These are phyloP conservation scores for Bimastos eiseni DNA, from an alignment of 2,888 invertebrate species.

Conservation along the genomic window DNA sequence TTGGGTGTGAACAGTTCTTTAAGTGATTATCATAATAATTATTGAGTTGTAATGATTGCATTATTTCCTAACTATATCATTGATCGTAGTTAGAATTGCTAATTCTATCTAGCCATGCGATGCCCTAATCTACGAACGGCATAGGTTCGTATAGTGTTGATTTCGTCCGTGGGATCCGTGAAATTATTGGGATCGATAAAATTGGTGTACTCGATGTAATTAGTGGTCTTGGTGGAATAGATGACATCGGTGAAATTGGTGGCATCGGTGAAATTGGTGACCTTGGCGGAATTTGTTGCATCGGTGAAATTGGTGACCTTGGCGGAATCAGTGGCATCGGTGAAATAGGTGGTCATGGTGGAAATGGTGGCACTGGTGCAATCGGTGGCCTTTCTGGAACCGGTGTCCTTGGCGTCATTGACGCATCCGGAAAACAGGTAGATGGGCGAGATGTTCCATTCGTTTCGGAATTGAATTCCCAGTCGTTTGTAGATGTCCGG, in stretches of 20 bases:
- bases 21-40: background rate
- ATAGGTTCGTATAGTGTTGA: background rate
- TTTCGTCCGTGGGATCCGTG: no score
- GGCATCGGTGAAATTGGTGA: no score
- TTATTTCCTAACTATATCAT: background rate
- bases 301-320: no score
- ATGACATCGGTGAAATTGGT: background rate
- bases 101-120: background rate
- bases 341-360: no score
- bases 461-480: background rate
- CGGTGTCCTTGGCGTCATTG: no score
- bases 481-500: constrained; percentile 14
- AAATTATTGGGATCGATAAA: no score
- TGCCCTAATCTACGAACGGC: background rate
- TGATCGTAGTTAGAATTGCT: background rate
- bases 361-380: no score
- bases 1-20: background rate
- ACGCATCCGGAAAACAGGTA: background rate
- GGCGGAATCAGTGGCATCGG: no score
- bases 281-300: no score
- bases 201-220: no score
- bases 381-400: no score
- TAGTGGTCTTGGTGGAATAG: no score
- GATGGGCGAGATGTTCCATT: background rate
- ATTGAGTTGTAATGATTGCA: background rate